These are phyloP conservation scores for Apodemia mormo DNA, from an alignment of 2,888 invertebrate species.

Conservation along the genomic window DNA sequence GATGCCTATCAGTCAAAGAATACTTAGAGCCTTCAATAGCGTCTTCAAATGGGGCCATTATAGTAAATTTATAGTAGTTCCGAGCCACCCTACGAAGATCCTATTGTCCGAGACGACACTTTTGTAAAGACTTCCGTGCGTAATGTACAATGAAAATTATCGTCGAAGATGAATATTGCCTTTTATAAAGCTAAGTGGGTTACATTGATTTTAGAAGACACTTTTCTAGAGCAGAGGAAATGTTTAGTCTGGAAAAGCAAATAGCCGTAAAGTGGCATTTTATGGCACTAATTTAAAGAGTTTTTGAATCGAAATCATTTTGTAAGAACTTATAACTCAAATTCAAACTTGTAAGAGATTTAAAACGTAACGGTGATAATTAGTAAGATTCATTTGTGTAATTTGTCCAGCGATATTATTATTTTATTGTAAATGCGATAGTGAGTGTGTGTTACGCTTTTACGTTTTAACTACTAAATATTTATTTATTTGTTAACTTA, in stretches of 20 bases:
- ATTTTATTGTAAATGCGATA: too few species aligned
- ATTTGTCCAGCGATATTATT: too few species aligned
- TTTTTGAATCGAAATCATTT: too few species aligned
- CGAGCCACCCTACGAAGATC: slow-evolving; percentile 31
- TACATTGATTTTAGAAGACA: slow-evolving; percentile 25
- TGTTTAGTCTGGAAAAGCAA: slow-evolving; percentile 6
- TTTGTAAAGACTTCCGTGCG: slow-evolving; percentile 42
- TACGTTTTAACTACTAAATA: too few species aligned
- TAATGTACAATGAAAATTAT: slow-evolving; percentile 43
- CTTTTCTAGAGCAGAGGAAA: slow-evolving; percentile 9
- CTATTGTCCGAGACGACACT: slow-evolving; percentile 47
- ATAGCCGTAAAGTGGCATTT: neutral
- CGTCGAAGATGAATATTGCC: slow-evolving; percentile 33
- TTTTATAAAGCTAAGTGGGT: slow-evolving; percentile 28
- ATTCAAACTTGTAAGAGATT: too few species aligned
- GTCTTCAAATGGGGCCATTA: slow-evolving; percentile 41
- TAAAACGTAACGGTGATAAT: too few species aligned
- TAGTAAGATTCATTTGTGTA: too few species aligned
- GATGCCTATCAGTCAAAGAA: slow-evolving; percentile 31
- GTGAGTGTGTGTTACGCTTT: too few species aligned
- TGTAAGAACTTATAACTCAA: too few species aligned
- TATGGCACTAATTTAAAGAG: neutral
- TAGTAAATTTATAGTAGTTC: slow-evolving; percentile 42
- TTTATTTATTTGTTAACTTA: too few species aligned
- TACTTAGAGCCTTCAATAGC: slow-evolving; percentile 35